These are phyloP conservation scores for Muscidifurax raptorellus DNA, from an alignment of 1,140 invertebrate species.

Conservation along the genomic window DNA sequence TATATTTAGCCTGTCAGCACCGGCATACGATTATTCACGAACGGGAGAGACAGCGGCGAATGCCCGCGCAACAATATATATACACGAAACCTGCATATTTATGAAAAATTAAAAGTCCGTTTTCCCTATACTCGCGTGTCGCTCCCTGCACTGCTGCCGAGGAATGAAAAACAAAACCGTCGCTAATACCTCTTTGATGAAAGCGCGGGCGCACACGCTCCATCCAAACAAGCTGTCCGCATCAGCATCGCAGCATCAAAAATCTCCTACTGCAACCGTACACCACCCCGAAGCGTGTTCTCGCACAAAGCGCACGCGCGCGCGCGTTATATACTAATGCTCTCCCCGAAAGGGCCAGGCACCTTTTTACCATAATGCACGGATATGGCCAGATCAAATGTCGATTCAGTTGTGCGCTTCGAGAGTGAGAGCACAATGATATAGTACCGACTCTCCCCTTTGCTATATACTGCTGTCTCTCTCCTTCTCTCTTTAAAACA, in stretches of 20 bases:
- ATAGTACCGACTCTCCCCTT: background rate
- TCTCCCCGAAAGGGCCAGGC: background rate
- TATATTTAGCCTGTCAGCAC: background rate
- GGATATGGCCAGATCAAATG: conserved; percentile 23
- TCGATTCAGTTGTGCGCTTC: conserved; percentile 8
- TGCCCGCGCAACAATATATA: too few relatives aligned
- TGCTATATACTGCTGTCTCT: background rate
- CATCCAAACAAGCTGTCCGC: background rate
- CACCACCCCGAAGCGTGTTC: background rate
- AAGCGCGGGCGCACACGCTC: background rate
- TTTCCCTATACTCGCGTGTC: background rate
- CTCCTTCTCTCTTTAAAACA: too few relatives aligned
- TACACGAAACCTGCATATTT: conserved; percentile 1
- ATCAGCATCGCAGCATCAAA: background rate
- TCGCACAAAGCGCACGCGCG: too few relatives aligned
- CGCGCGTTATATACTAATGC: background rate
- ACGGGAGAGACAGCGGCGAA: background rate
- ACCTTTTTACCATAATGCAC: conserved; percentile 23
- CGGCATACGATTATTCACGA: background rate
- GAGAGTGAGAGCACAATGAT: background rate
- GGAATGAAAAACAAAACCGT: background rate
- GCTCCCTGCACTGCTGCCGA: too few relatives aligned
- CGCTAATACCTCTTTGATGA: background rate
- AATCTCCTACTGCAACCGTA: background rate
- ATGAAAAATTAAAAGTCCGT: conserved; percentile 9